Percentiles rank a stretch among this genome's conserved stretches.
Evolutionary conservation across 2,113 vertebrate species (phyloP).

Genomic region (Rhagologus leucostigma): DNA sequence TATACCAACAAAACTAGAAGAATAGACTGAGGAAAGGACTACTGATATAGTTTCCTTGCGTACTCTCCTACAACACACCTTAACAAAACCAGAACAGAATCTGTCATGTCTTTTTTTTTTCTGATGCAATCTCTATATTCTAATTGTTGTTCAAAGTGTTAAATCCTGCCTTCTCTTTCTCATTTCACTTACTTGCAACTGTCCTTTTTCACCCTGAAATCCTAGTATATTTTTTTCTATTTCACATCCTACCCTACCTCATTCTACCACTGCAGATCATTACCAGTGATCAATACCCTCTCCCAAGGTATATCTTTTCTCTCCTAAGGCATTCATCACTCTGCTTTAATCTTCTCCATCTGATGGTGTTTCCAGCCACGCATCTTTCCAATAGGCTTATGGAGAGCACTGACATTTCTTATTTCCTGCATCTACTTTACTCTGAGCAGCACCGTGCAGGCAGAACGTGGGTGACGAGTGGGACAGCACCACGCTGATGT

Average conservation of each 20-base stretch:
- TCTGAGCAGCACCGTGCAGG: rapidly evolving
- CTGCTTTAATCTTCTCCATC: neutral
- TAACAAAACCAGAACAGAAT: neutral
- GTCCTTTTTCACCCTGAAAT: neutral
- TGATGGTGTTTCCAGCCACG: neutral
- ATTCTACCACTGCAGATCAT: neutral
- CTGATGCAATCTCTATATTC: neutral
- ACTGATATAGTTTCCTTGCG: neutral
- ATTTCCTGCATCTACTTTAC: neutral
- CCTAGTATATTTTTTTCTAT: neutral
- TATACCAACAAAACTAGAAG: neutral
- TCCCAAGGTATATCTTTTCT: neutral
- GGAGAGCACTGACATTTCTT: neutral
- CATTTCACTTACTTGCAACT: neutral
- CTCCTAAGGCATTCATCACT: neutral
- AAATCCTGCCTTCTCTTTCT: neutral
- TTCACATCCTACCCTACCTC: neutral
- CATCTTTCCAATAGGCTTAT: neutral
- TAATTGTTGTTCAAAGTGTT: neutral
- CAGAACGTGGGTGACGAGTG: rapidly evolving
- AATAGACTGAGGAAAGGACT: neutral
- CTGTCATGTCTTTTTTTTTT: neutral
- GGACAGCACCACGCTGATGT: rapidly evolving
- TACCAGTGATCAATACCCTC: neutral
- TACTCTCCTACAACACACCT: rapidly evolving